Evolutionary conservation across 2,888 invertebrate genomes (phyloP), one percentile per base, ranked within the genome.

Genomic region (Macrostomum cliftonense): DNA sequence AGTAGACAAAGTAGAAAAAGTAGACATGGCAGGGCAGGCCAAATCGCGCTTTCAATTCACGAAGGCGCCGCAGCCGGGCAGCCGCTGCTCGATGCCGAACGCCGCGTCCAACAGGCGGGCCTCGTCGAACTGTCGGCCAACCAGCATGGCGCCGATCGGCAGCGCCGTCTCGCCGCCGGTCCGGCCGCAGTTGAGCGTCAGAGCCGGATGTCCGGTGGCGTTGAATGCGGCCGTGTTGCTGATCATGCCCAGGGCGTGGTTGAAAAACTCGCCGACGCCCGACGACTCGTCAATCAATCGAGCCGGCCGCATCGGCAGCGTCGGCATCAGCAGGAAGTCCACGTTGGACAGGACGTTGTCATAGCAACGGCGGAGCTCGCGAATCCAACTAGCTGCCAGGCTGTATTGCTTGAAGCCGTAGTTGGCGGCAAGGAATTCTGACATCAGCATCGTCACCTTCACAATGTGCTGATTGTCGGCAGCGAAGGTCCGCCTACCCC

Each of bases 81-180:
- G n/a, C 5, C 48, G 38, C 17, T 51, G 42, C 38, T 65, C 65
- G 50, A 59, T 54, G 9, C 60, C 63, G 39, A 55, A 48, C 0
- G 63, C 65, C 11, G 59, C 59, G 42, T 61, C 60, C 14, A 65
- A 54, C 5, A 65, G 58, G 1, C 58, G 59, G 7, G 53, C 52
- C 12, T 65, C 65, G 39, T 64, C 59, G 46, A 59, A 65, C 45
- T 59, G 59, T 40, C 56, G 54, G 1, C 65, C 64, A 5, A 63
- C 54, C 21, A 65, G 58, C 62, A 58, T 58, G 57, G 65, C 52
- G 1, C 65, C 64, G 16, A 65, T 55, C n/a, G 65, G 65, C 43
- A 63, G 57, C 14, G 56, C 59, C 1, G 43, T 20, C 13, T 14
- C 9, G 54, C 56, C 1, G 52, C 46, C 21, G 51, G 55, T 9